Evolutionary conservation across 2,888 invertebrate species (phyloP).

Genomic region (Argyresthia goedartella): DNA sequence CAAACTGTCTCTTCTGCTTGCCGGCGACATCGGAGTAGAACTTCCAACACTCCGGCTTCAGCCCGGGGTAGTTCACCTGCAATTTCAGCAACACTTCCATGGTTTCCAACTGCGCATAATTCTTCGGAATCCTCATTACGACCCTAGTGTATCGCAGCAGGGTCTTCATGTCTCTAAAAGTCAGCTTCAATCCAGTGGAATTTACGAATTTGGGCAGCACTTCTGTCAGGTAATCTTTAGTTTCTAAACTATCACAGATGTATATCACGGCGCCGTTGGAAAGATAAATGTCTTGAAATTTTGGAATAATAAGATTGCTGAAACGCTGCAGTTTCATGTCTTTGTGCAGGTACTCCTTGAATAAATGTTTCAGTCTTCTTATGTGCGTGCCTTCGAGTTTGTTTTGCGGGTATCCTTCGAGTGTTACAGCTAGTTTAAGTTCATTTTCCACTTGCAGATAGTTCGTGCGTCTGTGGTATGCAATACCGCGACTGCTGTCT

Average conservation of each 20-base stretch:
- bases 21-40: conserved; percentile 56
- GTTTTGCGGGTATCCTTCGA: conserved; percentile 52
- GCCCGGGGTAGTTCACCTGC: conserved; percentile 32
- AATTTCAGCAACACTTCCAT: conserved; percentile 37
- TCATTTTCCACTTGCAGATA: conserved; percentile 54
- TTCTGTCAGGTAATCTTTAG: conserved; percentile 50
- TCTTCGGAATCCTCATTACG: conserved; percentile 45
- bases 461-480: conserved; percentile 55
- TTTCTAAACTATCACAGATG: conserved; percentile 57
- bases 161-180: conserved; percentile 41
- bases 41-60: conserved; percentile 57
- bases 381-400: conserved; percentile 56
- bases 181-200: conserved; percentile 46
- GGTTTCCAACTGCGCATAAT: conserved; percentile 43
- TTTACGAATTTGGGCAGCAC: conserved; percentile 47
- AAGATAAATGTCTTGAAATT: conserved; percentile 53
- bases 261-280: conserved; percentile 60
- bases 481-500: conserved; percentile 52
- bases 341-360: conserved; percentile 52
- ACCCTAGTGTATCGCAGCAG: conserved; percentile 51
- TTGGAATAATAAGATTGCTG: conserved; percentile 45
- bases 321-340: conserved; percentile 52
- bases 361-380: conserved; percentile 44
- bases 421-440: conserved; percentile 47
- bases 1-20: conserved; percentile 56